phyloP scores from a whole-genome alignment of 2,888 invertebrate genomes.

The Synanthedon formicaeformis region DNA sequence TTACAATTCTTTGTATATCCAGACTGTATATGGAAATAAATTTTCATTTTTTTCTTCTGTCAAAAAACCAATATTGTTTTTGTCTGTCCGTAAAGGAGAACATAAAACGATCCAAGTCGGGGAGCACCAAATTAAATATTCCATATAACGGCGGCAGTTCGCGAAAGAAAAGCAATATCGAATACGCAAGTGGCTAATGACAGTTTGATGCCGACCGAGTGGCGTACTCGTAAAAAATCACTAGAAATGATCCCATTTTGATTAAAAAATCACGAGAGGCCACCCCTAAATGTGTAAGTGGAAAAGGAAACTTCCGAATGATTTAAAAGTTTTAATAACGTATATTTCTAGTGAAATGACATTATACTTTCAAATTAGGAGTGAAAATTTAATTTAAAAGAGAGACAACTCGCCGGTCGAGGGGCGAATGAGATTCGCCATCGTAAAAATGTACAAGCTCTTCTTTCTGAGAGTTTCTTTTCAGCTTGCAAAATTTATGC shows the following conservation, averaged over 20 bases:
- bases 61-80: no score
- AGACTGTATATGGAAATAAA: no score
- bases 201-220: conserved; percentile 60
- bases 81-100: neutral
- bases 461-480: conserved; percentile 67
- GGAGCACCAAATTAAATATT: conserved; percentile 52
- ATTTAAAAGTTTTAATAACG: conserved; percentile 73
- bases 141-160: conserved; percentile 56
- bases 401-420: conserved; percentile 63
- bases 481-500: conserved; percentile 63
- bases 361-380: conserved; percentile 73
- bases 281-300: conserved; percentile 39
- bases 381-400: conserved; percentile 73
- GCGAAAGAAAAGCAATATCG: conserved; percentile 64
- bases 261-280: conserved; percentile 65
- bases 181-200: conserved; percentile 67
- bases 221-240: conserved; percentile 67
- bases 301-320: conserved; percentile 61
- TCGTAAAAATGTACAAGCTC: conserved; percentile 68
- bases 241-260: conserved; percentile 68
- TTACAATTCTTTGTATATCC: no score
- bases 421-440: conserved; percentile 61
- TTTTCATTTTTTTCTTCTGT: no score
- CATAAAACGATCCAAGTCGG: conserved; percentile 12
- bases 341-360: conserved; percentile 68